Evolutionary conservation across 92 coral and sea anemone genomes (phyloP).

Genomic region (Phenganax stokvisi): DNA sequence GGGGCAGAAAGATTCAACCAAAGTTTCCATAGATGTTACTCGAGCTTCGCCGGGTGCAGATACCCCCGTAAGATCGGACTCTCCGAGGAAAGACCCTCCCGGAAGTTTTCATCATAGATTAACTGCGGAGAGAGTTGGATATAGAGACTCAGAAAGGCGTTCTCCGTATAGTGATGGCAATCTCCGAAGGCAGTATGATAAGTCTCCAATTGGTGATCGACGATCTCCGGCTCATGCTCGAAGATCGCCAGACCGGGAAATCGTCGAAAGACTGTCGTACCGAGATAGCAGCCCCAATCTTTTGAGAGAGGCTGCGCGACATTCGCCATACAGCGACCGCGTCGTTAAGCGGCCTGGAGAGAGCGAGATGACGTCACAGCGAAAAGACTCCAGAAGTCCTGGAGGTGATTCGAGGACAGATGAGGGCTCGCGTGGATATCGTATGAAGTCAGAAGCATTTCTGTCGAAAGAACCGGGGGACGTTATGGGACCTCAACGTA

Average conservation of each 20-base stretch:
- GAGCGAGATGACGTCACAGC: constrained; percentile 10
- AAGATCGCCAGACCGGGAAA: constrained; percentile 21
- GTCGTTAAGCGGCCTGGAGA: constrained; percentile 20
- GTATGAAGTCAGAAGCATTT: not conserved
- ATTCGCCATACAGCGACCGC: constrained; percentile 27
- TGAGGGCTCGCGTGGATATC: constrained; percentile 15
- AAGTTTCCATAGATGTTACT: not conserved
- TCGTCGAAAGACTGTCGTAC: constrained; percentile 16
- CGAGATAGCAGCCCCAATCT: constrained; percentile 30
- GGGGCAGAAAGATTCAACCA: not conserved
- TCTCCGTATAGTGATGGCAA: constrained; percentile 6
- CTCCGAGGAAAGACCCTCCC: constrained; percentile 31
- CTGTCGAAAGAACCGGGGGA: constrained; percentile 11
- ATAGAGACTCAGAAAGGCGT: constrained; percentile 28
- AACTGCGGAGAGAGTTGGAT: constrained; percentile 2
- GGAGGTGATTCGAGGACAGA: not conserved
- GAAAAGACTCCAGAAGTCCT: constrained; percentile 23
- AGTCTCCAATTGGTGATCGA: constrained; percentile 25
- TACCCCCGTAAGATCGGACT: constrained; percentile 7
- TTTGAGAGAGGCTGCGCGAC: not conserved
- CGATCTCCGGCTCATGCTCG: constrained; percentile 26
- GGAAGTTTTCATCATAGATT: constrained; percentile 4
- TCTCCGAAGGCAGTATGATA: constrained; percentile 16
- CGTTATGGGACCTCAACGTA: constrained; percentile 5
- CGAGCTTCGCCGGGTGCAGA: constrained; percentile 33